Base-by-base conservation (phyloP, 2,888 invertebrate genomes). In the Cynaeus angustus region DNA sequence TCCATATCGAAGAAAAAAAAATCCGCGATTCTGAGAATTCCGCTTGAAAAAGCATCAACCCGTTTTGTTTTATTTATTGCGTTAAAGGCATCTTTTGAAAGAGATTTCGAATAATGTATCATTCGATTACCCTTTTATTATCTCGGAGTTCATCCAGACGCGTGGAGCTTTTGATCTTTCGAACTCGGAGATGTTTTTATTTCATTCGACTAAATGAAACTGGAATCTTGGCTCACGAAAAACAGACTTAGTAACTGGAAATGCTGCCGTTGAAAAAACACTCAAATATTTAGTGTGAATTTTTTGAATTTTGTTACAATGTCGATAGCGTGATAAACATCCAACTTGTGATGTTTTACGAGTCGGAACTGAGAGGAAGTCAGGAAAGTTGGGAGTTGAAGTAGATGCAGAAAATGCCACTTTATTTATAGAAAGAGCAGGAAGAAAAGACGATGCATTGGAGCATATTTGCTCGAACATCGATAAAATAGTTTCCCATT, bases 111-210 rank as follows among this genome's bases (percentile, higher is more conserved):
- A 56, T 56, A 53, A 53, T 53, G 53, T 53, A 53, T 53, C 53
- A 53, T 53, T 53, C 53, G 53, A 53, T 53, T 53, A 53, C 53
- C 37, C 53, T 53, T 53, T 53, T 53, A 53, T 53, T 53, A 53
- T 53, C 37, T 30, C 26, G 13, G 33, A 53, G 53, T 53, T 53
- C 53, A 53, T 53, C 53, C 53, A 37, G 53, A 13, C 53, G 53
- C 37, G 53, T 13, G 14, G 37, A 53, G 53, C 53, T 53, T 53
- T 53, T 53, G 53, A 53, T 53, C 53, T 33, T 46, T 13, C 46
- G 10, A 13, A 26, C 43, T 10, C 9, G 16, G 28, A 12, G 53
- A 53, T 53, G 53, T 53, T 53, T 53, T 53, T 53, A 53, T 53
- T 53, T 53, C 30, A 28, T 26, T 13, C 28, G 50, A 12, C 28